Evolutionary conservation across 2,113 vertebrate genomes (phyloP).

Genomic region (Haplochromis burtoni): DNA sequence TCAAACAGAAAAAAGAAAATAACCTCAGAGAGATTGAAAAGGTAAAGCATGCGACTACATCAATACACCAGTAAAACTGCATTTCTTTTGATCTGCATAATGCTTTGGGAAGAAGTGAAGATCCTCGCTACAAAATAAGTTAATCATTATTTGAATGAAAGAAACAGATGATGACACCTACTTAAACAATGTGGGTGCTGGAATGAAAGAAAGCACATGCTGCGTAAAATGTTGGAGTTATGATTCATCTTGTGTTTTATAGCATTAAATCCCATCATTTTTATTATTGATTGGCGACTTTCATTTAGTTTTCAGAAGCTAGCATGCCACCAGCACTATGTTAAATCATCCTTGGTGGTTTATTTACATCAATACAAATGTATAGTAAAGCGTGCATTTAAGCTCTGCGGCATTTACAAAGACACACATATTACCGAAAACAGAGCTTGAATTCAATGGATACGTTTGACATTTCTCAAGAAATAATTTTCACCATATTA

Average conservation of each 20-base stretch:
- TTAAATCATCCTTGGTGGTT: background rate
- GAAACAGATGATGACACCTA: background rate
- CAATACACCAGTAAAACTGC: background rate
- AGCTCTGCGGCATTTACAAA: background rate
- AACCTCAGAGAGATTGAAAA: background rate
- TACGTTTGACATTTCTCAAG: background rate
- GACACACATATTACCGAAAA: background rate
- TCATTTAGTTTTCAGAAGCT: background rate
- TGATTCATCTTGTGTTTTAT: conserved; percentile 18
- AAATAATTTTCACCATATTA: background rate
- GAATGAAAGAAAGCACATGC: background rate
- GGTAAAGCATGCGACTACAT: background rate
- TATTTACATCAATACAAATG: background rate
- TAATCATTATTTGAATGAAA: background rate
- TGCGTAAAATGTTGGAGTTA: background rate
- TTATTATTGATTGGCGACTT: conserved; percentile 4
- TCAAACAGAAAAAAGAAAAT: background rate
- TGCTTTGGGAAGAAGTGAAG: background rate
- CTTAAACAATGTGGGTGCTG: background rate
- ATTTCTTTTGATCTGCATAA: background rate
- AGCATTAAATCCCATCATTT: background rate
- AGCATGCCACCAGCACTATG: background rate
- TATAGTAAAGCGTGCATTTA: background rate
- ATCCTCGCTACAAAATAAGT: background rate
- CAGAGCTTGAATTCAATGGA: background rate